These are phyloP conservation scores for Aphidius ervi DNA, from an alignment of 1,140 invertebrate genomes.

Conservation along the genomic window DNA sequence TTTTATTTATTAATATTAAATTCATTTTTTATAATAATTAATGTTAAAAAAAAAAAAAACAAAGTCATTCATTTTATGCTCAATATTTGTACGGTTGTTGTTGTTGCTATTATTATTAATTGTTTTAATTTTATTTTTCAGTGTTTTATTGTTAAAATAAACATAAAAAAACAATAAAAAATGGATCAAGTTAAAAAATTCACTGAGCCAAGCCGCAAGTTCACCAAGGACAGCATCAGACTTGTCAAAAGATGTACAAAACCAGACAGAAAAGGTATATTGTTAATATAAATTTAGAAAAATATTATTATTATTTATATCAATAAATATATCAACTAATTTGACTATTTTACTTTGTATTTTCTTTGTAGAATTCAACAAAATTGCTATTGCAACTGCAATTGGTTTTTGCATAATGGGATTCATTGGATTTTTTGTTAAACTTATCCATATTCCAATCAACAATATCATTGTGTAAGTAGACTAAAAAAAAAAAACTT, in stretches of 20 bases:
- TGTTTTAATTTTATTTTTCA: no score
- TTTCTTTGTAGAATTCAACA: slow-evolving; percentile 90
- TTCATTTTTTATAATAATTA: no score
- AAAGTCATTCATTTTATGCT: no score
- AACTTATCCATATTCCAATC: slow-evolving; percentile 99
- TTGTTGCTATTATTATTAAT: no score
- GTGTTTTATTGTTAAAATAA: no score
- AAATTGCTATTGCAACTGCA: slow-evolving; percentile 98
- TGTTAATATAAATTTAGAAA: slow-evolving; percentile 2
- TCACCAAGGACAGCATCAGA: slow-evolving; percentile 95
- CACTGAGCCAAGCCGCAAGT: slow-evolving; percentile 91
- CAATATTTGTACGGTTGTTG: no score
- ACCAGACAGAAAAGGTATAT: slow-evolving; percentile 93
- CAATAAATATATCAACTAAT: background rate
- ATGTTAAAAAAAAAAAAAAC: no score
- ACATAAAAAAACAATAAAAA: slow-evolving; percentile 13
- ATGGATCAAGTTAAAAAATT: slow-evolving; percentile 98
- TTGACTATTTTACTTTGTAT: slow-evolving; percentile 22
- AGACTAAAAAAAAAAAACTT: background rate
- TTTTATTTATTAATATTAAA: no score
- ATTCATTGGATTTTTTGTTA: slow-evolving; percentile 99
- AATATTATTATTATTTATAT: background rate
- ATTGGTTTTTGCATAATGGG: slow-evolving; percentile 99
- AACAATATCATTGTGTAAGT: slow-evolving; percentile 98
- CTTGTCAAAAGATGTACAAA: slow-evolving; percentile 99